Evolutionary conservation across 1,140 invertebrate genomes (phyloP).

Genomic region (Drosophila miranda): DNA sequence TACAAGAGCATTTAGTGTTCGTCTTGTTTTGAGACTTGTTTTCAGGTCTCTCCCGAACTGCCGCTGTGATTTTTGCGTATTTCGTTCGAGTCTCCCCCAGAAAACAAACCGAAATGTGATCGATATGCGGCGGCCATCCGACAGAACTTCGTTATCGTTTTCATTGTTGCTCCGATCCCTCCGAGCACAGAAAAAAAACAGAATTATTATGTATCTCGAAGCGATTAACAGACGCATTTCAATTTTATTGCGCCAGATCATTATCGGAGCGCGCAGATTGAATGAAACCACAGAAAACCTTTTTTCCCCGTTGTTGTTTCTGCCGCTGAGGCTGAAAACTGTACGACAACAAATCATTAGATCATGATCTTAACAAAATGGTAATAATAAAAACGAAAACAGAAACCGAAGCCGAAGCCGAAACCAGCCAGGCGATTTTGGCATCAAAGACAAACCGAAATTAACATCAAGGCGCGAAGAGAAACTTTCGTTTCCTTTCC

Average conservation of each 20-base stretch:
- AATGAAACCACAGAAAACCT: constrained; percentile 4
- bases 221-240: constrained; percentile 78
- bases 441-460: constrained; percentile 57
- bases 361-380: constrained; percentile 50
- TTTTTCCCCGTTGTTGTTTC: constrained; percentile 12
- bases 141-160: constrained; percentile 51
- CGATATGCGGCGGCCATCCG: constrained; percentile 56
- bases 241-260: constrained; percentile 78
- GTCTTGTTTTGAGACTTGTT: neutral
- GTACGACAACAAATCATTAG: constrained; percentile 71
- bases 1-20: constrained; percentile 25
- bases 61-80: constrained; percentile 75
- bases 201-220: constrained; percentile 79
- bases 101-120: constrained; percentile 45
- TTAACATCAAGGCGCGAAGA: constrained; percentile 62
- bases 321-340: constrained; percentile 27
- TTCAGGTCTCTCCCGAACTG: constrained; percentile 19
- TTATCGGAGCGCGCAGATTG: constrained; percentile 58
- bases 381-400: constrained; percentile 47
- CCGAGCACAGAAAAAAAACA: constrained; percentile 13
- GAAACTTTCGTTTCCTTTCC: constrained; percentile 70
- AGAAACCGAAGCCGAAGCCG: neutral
- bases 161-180: constrained; percentile 17
- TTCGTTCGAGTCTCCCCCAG: constrained; percentile 11
- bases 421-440: constrained; percentile 44